Base-by-base conservation (phyloP, 1,140 invertebrate genomes). In the Tribolium castaneum region DNA sequence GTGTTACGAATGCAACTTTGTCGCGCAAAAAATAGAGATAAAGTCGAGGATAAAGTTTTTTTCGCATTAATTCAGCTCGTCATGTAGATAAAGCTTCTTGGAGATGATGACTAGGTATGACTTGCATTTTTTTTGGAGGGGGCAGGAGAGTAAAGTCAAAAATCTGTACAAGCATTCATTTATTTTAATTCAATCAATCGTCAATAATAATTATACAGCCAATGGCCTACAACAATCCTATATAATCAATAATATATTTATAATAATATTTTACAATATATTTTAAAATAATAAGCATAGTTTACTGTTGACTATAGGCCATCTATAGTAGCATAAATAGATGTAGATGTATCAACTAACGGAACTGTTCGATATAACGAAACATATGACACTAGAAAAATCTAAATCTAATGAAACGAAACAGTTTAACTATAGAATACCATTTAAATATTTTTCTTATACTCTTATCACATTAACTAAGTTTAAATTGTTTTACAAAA, bases 181-280 rank as follows among this genome's bases (percentile, higher is more conserved):
- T 82, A 82, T 82, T 80, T 82, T 82, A 80, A 82, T 83, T 80
- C 76, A 83, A 80, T 83, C 81, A 81, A 83, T 83, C 75, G 76
- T 82, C 81, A 83, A 82, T 83, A 78, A 82, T 84, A 84, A 83
- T 83, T 78, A 76, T 84, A 83, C 80, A 84, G 81, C 82, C 82
- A 78, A 80, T 80, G 82, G 82, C 82, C 83, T 84, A 85, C 84
- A 85, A 85, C 83, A 85, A 84, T 81, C 75, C 78, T 82, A 82
- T 45, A 45, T 83, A 80, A 80, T 81, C 78, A 78, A 81, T 83
- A 80, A 80, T 76, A 70, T 78, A 77, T 74, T 77, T 72, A 72
- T 76, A 78, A 71, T 82, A 77, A 79, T 77, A 80, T 78, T 78
- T 78, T 80, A 81, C 78, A 82, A 73, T 78, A 78, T 81, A 56